phyloP scores from a whole-genome alignment of 2,113 vertebrate genomes.

The Panthera tigris region DNA sequence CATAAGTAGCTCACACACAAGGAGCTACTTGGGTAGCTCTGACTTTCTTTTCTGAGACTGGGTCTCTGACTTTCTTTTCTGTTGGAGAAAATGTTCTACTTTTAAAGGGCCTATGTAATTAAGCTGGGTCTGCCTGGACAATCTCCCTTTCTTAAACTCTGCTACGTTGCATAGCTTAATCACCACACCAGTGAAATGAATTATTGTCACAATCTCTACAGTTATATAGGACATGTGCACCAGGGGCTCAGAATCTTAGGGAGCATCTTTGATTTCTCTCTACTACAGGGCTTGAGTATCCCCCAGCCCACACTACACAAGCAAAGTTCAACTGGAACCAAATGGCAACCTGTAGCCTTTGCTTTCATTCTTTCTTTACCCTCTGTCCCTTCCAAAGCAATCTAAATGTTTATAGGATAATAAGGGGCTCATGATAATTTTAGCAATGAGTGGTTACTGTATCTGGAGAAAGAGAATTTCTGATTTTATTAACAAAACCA shows the following conservation, averaged over 20 bases:
- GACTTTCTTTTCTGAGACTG: background rate
- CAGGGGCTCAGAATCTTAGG: background rate
- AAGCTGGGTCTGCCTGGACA: background rate
- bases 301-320: rapidly evolving
- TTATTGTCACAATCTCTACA: background rate
- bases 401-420: background rate
- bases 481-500: slow-evolving; percentile 35
- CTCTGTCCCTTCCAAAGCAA: background rate
- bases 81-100: background rate
- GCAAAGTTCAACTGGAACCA: background rate
- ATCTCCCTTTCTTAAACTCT: background rate
- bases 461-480: background rate
- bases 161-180: background rate
- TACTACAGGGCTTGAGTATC: background rate
- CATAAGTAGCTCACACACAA: background rate
- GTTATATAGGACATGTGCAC: background rate
- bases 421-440: background rate
- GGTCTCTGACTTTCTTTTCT: background rate
- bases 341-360: background rate
- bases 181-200: background rate
- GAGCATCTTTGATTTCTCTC: background rate
- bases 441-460: background rate
- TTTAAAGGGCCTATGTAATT: background rate
- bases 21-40: background rate
- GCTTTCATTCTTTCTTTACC: background rate